These are phyloP conservation scores for Atherinosoma microstoma DNA, from an alignment of 2,797 vertebrate genomes.

Conservation along the genomic window DNA sequence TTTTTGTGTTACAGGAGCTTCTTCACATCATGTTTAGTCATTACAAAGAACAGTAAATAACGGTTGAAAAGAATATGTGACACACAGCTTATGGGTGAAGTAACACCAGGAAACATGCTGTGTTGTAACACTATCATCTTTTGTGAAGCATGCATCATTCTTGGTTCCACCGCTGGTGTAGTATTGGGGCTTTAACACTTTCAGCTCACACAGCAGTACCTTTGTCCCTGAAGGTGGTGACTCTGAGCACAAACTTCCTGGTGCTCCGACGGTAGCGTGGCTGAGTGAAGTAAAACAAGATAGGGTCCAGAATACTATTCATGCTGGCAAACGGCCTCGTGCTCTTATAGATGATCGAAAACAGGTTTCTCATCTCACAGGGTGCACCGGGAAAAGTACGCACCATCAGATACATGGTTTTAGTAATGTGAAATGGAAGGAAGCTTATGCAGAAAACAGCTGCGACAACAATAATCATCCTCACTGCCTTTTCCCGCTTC, in stretches of 20 bases:
- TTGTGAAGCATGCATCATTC: not conserved
- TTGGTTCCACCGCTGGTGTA: not conserved
- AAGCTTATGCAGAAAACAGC: constrained; percentile 92
- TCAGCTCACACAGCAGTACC: constrained; percentile 44
- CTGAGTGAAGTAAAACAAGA: constrained; percentile 96
- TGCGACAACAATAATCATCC: constrained; percentile 91
- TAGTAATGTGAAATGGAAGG: constrained; percentile 95
- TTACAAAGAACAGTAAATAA: not conserved
- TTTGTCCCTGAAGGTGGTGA: constrained; percentile 84
- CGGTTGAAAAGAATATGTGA: not conserved
- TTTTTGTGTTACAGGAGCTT: not conserved
- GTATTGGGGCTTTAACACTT: not conserved
- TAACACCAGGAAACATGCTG: constrained; percentile 1
- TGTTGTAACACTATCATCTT: not conserved
- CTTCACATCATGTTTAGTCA: not conserved
- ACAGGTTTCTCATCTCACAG: constrained; percentile 85
- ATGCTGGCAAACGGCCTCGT: constrained; percentile 95
- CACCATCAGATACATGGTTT: constrained; percentile 91
- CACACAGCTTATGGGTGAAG: not conserved
- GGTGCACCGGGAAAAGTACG: constrained; percentile 77
- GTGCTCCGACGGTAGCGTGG: constrained; percentile 88
- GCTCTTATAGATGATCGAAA: constrained; percentile 92
- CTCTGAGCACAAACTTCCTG: constrained; percentile 82
- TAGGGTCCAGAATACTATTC: constrained; percentile 96
- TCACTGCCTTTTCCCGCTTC: constrained; percentile 89